Conservation (phyloP, 2,888 invertebrate genomes). For the Emesis russula region DNA sequence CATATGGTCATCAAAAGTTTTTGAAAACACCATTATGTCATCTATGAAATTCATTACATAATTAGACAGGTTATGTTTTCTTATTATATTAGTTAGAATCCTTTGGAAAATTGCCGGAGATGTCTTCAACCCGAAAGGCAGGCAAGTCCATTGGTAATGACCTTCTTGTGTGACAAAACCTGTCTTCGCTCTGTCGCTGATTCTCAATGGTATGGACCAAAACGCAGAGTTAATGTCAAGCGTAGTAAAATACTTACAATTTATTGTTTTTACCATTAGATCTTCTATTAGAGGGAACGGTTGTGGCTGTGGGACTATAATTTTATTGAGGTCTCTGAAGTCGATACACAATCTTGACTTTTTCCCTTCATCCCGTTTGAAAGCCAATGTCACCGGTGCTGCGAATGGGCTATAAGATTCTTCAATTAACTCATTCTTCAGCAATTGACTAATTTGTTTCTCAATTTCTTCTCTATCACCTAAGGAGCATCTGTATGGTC, state of each 20-base stretch:
- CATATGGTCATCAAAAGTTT: slow-evolving; percentile 43
- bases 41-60: slow-evolving; percentile 33
- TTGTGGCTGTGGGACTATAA: slow-evolving; percentile 42
- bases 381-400: slow-evolving; percentile 71
- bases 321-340: slow-evolving; percentile 52
- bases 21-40: slow-evolving; percentile 12
- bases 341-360: slow-evolving; percentile 77
- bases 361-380: slow-evolving; percentile 82
- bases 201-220: slow-evolving; percentile 89
- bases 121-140: slow-evolving; percentile 88
- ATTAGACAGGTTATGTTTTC: slow-evolving; percentile 57
- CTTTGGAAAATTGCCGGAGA: slow-evolving; percentile 88
- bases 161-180: slow-evolving; percentile 11
- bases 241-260: slow-evolving; percentile 40
- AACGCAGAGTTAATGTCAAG: slow-evolving; percentile 87
- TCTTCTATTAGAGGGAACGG: slow-evolving; percentile 50
- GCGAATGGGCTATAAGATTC: slow-evolving; percentile 75
- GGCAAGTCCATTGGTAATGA: slow-evolving; percentile 71
- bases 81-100: slow-evolving; percentile 61
- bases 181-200: slow-evolving; percentile 87
- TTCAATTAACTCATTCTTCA: slow-evolving; percentile 62
- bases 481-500: slow-evolving; percentile 66
- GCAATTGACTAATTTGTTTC: slow-evolving; percentile 50
- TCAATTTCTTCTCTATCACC: slow-evolving; percentile 52
- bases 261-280: slow-evolving; percentile 37